Conservation (phyloP, 2,888 invertebrate genomes). For the Phrixothrix hirtus region DNA sequence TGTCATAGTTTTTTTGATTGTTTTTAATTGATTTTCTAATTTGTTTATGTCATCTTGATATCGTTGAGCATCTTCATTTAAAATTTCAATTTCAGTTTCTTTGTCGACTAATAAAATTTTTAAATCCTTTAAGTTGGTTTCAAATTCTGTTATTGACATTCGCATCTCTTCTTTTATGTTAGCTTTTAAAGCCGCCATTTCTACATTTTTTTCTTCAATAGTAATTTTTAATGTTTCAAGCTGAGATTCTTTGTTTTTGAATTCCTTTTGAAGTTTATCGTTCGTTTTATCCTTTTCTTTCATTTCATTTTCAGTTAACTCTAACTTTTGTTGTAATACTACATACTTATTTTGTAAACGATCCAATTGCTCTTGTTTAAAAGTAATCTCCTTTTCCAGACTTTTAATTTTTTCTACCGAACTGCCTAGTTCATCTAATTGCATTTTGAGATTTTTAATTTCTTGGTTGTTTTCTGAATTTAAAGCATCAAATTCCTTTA, state of each 20-base stretch:
- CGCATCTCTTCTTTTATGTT: conserved; percentile 25
- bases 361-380: conserved; percentile 48
- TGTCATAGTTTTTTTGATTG: conserved; percentile 5
- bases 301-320: conserved; percentile 22
- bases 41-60: conserved; percentile 60
- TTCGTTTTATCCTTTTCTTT: conserved; percentile 38
- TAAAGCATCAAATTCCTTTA: conserved; percentile 58
- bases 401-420: conserved; percentile 37
- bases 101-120: conserved; percentile 49
- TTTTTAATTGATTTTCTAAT: conserved; percentile 38
- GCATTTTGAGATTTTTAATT: conserved; percentile 56
- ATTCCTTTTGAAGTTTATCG: conserved; percentile 45
- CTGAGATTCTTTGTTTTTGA: conserved; percentile 42
- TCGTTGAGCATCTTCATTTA: conserved; percentile 59
- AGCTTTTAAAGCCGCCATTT: conserved; percentile 44
- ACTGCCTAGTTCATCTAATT: conserved; percentile 46
- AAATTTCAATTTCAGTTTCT: conserved; percentile 61
- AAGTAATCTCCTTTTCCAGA: conserved; percentile 54
- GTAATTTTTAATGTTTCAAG: conserved; percentile 20
- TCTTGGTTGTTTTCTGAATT: conserved; percentile 61
- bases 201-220: conserved; percentile 42
- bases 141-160: conserved; percentile 54
- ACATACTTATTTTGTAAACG: conserved; percentile 58
- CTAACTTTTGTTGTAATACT: conserved; percentile 52
- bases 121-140: conserved; percentile 53